Evolutionary conservation across 2,113 vertebrate genomes (phyloP).

Genomic region (Scomber colias): DNA sequence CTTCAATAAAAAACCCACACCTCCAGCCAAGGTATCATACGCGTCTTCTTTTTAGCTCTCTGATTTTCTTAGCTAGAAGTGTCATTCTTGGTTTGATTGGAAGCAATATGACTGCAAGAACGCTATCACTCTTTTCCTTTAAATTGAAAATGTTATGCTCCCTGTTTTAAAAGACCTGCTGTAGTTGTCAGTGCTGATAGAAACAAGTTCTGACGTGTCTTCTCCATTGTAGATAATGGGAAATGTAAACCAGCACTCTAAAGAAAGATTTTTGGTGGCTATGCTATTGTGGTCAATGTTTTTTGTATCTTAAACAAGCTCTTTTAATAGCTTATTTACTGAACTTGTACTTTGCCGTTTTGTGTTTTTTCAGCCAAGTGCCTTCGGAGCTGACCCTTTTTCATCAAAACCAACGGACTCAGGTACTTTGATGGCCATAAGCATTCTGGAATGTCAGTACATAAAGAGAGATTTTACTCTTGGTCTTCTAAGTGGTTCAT

Average conservation of each 20-base stretch:
- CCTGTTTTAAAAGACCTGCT: neutral
- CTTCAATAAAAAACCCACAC: conserved; percentile 86
- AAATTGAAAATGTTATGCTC: neutral
- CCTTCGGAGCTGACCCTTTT: conserved; percentile 88
- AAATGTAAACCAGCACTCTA: conserved; percentile 6
- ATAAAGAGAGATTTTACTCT: neutral
- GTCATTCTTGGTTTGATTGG: neutral
- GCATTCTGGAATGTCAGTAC: neutral
- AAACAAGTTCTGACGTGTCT: neutral
- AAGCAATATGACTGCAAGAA: neutral
- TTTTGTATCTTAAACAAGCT: conserved; percentile 21
- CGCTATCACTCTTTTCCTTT: neutral
- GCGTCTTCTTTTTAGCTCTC: neutral
- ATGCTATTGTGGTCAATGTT: neutral
- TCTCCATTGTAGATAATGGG: neutral
- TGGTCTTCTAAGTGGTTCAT: neutral
- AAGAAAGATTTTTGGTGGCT: neutral
- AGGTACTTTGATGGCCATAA: conserved; percentile 81
- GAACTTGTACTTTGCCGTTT: conserved; percentile 23
- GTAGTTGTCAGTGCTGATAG: neutral
- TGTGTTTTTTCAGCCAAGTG: conserved; percentile 84
- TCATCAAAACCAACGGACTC: conserved; percentile 88
- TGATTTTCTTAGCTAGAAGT: neutral
- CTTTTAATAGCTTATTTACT: conserved; percentile 6
- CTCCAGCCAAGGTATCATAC: conserved; percentile 87